phyloP scores from a whole-genome alignment of 2,888 invertebrate genomes.

The Ophion costatus region DNA sequence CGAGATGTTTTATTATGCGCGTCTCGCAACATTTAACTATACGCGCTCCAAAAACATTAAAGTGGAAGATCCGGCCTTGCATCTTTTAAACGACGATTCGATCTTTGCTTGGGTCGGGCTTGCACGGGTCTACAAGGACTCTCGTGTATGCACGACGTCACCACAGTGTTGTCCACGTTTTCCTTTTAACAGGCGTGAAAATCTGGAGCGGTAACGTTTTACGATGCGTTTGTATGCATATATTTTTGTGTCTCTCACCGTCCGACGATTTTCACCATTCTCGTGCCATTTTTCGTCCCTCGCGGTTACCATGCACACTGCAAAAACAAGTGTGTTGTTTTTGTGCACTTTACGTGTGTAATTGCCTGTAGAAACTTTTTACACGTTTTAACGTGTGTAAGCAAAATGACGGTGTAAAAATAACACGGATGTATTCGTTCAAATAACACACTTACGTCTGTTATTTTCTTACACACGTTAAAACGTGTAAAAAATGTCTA shows the following conservation, averaged over 20 bases:
- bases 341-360: too few species aligned
- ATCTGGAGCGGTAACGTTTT: slow-evolving; percentile 73
- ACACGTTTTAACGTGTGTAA: too few species aligned
- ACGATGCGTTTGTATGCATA: slow-evolving; percentile 51
- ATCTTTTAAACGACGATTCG: slow-evolving; percentile 43
- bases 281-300: slow-evolving; percentile 42
- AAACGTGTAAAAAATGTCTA: too few species aligned
- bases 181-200: slow-evolving; percentile 75
- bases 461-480: too few species aligned
- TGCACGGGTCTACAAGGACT: slow-evolving; percentile 52
- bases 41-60: slow-evolving; percentile 41
- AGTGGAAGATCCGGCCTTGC: not conserved
- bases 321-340: too few species aligned
- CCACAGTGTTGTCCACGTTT: slow-evolving; percentile 34
- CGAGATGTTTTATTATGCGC: slow-evolving; percentile 40
- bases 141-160: slow-evolving; percentile 4
- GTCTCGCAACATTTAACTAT: slow-evolving; percentile 10
- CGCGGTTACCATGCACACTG: not conserved
- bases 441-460: too few species aligned
- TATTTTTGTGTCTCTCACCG: slow-evolving; percentile 64
- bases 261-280: slow-evolving; percentile 14
- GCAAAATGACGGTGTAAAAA: too few species aligned
- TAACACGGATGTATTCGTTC: too few species aligned
- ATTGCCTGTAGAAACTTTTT: too few species aligned
- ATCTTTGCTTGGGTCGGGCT: slow-evolving; percentile 37